Evolutionary conservation across 1,140 invertebrate genomes (phyloP), one percentile per base, ranked within the genome.

Genomic region (Polyergus mexicanus): DNA sequence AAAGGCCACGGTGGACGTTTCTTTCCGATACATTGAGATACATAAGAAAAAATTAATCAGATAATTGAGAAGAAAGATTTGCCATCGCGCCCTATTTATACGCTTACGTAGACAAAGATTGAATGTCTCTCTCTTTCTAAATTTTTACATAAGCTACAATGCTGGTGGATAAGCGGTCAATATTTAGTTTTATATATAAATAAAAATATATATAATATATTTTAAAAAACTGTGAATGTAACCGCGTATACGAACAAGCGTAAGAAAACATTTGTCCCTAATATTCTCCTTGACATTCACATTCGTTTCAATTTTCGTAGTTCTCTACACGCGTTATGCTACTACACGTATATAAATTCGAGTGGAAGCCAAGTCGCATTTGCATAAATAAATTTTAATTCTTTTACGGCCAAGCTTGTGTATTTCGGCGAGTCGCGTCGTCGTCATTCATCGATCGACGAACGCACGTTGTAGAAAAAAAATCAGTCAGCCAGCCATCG

Each of bases 331-430:
- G n/a, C 35, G 22, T 58, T 44, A 44, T 11, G 16, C 16, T 51
- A 47, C 44, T 38, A 32, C 22, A 58, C n/a, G 2, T 32, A 11
- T 13, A 44, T 44, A 72, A 72, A 72, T 83, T n/a, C 38, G 13
- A 47, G 8, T 8, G 25, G 1, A 13, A 11, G 69, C 8, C 60
- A 35, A 28, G 25, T 5, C 65, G 16, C 22, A 83, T 83, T 74
- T 47, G 38, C 78, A 74, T 83, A 83, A 74, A 74, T 83, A 83
- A 72, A 83, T 83, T 72, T 83, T 74, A 74, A 83, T 83, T 83
- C 47, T 28, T n/a, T 44, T 8, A 22, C 19, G 32, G 25, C 41
- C 41, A 22, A 51, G 44, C 35, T 41, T 35, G 16, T 54, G 11
- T 51, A 54, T n/a, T 60, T 60, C 0, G 66, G 19, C 68, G 38